phyloP scores from a whole-genome alignment of 2,113 vertebrate genomes.

The Tetraodon nigroviridis region DNA sequence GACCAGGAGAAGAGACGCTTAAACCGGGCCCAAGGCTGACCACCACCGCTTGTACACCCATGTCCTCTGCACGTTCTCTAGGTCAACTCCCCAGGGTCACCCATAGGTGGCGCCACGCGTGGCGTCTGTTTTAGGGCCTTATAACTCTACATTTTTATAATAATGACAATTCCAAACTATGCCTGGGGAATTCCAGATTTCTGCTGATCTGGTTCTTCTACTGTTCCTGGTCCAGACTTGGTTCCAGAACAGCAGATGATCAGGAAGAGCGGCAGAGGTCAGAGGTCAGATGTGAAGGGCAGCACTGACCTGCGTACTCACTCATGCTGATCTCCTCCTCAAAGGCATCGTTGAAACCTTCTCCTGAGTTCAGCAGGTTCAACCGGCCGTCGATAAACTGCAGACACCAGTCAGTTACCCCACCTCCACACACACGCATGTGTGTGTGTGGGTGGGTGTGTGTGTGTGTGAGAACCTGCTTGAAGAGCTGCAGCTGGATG shows the following conservation, averaged over 20 bases:
- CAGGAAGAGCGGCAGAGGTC: too few species aligned
- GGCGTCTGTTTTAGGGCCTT: too few species aligned
- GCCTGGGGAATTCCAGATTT: too few species aligned
- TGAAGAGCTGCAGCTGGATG: slow-evolving; percentile 96
- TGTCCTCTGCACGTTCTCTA: background rate
- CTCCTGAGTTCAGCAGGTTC: slow-evolving; percentile 90
- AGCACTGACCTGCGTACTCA: slow-evolving; percentile 87
- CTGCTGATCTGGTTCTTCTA: too few species aligned
- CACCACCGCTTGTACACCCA: too few species aligned
- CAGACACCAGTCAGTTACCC: background rate
- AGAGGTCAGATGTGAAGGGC: background rate
- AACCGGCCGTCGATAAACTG: slow-evolving; percentile 96
- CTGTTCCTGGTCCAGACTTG: too few species aligned
- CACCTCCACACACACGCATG: background rate
- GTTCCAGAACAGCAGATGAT: too few species aligned
- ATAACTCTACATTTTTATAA: too few species aligned
- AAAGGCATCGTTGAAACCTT: slow-evolving; percentile 95
- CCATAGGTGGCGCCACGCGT: too few species aligned
- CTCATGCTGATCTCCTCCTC: slow-evolving; percentile 96
- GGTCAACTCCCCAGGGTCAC: too few species aligned
- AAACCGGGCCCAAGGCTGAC: too few species aligned
- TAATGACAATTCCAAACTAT: too few species aligned
- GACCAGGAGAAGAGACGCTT: background rate
- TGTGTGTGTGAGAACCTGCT: slow-evolving; percentile 77
- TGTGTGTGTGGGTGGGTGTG: slow-evolving; percentile 2